Base-by-base conservation (phyloP, 2,797 vertebrate genomes). In the Malurus splendens region DNA sequence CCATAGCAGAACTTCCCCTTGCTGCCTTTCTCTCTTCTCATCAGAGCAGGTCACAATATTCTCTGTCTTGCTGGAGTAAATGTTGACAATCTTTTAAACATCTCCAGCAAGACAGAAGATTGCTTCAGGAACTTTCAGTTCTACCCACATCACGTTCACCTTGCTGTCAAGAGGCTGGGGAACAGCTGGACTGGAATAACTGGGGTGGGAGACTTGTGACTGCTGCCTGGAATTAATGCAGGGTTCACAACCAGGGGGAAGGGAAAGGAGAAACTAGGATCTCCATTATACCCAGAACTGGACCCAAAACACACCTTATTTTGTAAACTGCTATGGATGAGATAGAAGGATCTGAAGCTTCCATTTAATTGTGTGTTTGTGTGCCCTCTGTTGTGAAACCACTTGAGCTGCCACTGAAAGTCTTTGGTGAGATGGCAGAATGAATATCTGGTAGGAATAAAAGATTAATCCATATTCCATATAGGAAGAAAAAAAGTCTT, bases 71-170 rank as follows among this genome's bases (percentile, higher is more conserved):
- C 14, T 66, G 52, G 27, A 70, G 30, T 38, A 79, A 87, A 41
- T n/a, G 62, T 9, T 23, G 27, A 62, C 41, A 54, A 18, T 47
- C 52, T 48, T 81, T 60, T 61, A 14, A 68, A 52, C 18, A 13
- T 71, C 38, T 56, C 32, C 65, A 57, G 23, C 4, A 36, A 65
- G 55, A 41, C 7, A 56, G 18, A 16, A 42, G 19, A 44, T 41
- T n/a, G 4, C 36, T 87, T 84, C 62, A 74, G 44, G 50, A 41
- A 6, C 9, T 78, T 82, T 85, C 19, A 79, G 5, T 33, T 48
- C 42, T 76, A 17, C 11, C 18, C 3, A 16, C 2, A 7, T 33
- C 22, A 27, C 0, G 0, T 28, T 82, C 48, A 30, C 51, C 51
- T 68, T 56, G 18, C 16, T 48, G 14, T 55, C 7, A 42, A n/a